Evolutionary conservation across 2,113 vertebrate species (phyloP).

Genomic region (Lucifuga dentata): DNA sequence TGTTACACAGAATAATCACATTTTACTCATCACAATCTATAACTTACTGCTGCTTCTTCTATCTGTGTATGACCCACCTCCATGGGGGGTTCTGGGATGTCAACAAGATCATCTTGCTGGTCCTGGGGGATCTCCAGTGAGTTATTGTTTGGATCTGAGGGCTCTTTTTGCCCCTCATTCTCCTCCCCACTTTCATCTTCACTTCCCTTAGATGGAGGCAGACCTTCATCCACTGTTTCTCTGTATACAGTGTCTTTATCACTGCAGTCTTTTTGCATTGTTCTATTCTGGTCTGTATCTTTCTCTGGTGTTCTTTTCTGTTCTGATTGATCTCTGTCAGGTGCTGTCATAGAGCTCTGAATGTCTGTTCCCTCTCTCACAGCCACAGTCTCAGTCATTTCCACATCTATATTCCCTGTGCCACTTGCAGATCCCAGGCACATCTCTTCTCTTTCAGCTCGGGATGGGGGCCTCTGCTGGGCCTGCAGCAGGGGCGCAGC

Average conservation of each 20-base stretch:
- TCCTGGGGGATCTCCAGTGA: constrained; percentile 60
- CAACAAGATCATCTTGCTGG: constrained; percentile 36
- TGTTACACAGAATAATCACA: not conserved
- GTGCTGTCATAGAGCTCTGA: constrained; percentile 21
- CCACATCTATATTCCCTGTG: constrained; percentile 30
- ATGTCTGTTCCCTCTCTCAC: constrained; percentile 35
- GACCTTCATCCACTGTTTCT: constrained; percentile 75
- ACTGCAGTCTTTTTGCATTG: constrained; percentile 25
- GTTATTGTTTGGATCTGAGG: constrained; percentile 78
- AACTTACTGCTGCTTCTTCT: not conserved
- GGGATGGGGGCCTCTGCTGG: constrained; percentile 78
- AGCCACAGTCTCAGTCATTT: constrained; percentile 35
- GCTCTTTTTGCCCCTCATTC: constrained; percentile 59
- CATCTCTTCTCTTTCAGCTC: constrained; percentile 43
- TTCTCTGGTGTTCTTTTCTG: constrained; percentile 34
- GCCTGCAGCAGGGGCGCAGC: constrained; percentile 75
- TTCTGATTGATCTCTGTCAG: constrained; percentile 37
- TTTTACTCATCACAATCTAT: too few relatives aligned
- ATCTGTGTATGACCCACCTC: constrained; percentile 39
- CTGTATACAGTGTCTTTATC: constrained; percentile 46
- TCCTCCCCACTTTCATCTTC: constrained; percentile 72
- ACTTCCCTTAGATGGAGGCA: constrained; percentile 72
- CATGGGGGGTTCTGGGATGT: constrained; percentile 45
- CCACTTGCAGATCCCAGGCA: constrained; percentile 23
- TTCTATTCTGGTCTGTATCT: constrained; percentile 32